Conservation (phyloP, 2,888 invertebrate genomes). For the Epinotia bilunana region DNA sequence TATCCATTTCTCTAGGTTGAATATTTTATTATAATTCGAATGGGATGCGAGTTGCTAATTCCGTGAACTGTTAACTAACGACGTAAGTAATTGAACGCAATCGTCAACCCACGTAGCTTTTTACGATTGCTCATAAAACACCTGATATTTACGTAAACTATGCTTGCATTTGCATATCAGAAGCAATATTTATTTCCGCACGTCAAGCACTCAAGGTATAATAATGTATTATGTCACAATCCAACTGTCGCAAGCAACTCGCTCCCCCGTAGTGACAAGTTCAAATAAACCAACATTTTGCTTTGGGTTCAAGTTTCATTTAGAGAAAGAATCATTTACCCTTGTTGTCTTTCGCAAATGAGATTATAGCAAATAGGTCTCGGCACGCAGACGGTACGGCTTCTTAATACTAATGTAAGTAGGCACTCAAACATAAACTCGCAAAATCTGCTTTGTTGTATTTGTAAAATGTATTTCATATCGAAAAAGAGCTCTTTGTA, state of each 20-base stretch:
- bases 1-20: background rate
- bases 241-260: conserved; percentile 11
- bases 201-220: background rate
- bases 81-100: conserved; percentile 61
- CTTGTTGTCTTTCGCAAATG: conserved; percentile 36
- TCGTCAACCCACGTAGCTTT: conserved; percentile 49
- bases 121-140: background rate
- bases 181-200: background rate
- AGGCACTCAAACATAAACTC: conserved; percentile 15
- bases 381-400: conserved; percentile 29
- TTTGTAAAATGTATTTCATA: background rate
- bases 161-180: background rate
- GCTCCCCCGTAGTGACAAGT: conserved; percentile 4
- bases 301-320: conserved; percentile 17
- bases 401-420: conserved; percentile 30
- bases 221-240: conserved; percentile 2
- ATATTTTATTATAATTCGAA: background rate
- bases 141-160: conserved; percentile 6
- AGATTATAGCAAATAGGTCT: conserved; percentile 39
- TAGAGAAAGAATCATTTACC: conserved; percentile 23
- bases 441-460: conserved; percentile 2
- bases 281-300: conserved; percentile 14
- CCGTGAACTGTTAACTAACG: conserved; percentile 50
- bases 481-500: background rate
- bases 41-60: conserved; percentile 31